Percentiles rank a stretch among this genome's conserved stretches.
These are phyloP conservation scores for Eulemur albifrons DNA, from an alignment of 2,797 vertebrate species.

Conservation along the genomic window DNA sequence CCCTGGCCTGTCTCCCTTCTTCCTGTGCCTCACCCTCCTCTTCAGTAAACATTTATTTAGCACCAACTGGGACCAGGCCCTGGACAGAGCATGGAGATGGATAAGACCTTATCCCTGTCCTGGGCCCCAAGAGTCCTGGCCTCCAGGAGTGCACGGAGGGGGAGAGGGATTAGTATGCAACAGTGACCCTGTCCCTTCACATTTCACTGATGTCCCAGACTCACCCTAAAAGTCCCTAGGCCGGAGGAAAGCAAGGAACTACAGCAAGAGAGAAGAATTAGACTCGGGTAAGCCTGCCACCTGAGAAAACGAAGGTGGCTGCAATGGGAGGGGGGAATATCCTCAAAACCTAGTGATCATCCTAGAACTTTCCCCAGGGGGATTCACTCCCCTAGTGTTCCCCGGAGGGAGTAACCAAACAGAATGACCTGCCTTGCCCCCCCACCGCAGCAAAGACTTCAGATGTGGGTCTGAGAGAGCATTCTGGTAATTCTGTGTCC, in stretches of 20 bases:
- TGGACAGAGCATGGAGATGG: not conserved
- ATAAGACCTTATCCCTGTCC: not conserved
- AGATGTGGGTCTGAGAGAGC: not conserved
- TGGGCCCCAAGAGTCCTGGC: not conserved
- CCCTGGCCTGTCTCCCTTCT: not conserved
- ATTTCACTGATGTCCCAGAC: not conserved
- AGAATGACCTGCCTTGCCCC: not conserved
- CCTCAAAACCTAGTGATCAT: not conserved
- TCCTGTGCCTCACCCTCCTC: not conserved
- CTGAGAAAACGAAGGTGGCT: not conserved
- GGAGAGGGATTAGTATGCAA: not conserved
- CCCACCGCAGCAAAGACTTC: not conserved
- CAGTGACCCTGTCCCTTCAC: not conserved
- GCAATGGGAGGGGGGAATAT: not conserved
- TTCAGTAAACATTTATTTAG: constrained; percentile 43
- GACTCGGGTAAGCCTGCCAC: not conserved
- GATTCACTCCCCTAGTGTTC: not conserved
- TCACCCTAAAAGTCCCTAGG: not conserved
- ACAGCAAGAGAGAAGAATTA: not conserved
- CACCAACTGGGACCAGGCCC: not conserved
- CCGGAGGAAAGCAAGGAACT: not conserved
- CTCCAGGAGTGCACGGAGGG: not conserved
- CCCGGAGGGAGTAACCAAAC: not conserved
- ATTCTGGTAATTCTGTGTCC: not conserved
- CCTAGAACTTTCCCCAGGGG: not conserved